Conservation (phyloP, 2,797 vertebrate genomes). For the Bucorvus abyssinicus region DNA sequence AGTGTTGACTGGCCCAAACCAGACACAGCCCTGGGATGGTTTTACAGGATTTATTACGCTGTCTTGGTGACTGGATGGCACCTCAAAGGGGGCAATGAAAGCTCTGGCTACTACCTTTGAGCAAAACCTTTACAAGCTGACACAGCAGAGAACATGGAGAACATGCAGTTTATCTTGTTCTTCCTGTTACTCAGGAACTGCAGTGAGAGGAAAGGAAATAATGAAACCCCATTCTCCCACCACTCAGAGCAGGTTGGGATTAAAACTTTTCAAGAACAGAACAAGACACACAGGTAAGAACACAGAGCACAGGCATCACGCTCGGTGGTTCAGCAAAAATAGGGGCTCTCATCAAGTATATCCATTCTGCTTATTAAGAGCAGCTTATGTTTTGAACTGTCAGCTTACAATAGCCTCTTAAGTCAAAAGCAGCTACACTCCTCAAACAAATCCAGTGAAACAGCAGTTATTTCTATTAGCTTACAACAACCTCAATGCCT, state of each 20-base stretch:
- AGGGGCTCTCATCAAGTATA: slow-evolving; percentile 3
- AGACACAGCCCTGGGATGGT: background rate
- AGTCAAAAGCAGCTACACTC: slow-evolving; percentile 27
- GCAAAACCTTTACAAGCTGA: background rate
- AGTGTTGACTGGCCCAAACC: background rate
- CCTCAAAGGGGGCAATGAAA: accelerated
- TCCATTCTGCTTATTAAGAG: slow-evolving; percentile 33
- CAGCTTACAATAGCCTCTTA: slow-evolving; percentile 51
- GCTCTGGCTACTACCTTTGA: background rate
- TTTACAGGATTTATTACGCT: background rate
- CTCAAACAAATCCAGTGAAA: slow-evolving; percentile 55
- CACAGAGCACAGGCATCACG: background rate
- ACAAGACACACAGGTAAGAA: background rate
- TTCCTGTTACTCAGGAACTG: background rate
- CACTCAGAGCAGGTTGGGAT: background rate
- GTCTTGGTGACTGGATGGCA: background rate
- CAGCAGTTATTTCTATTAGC: slow-evolving; percentile 19
- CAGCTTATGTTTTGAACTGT: slow-evolving; percentile 55
- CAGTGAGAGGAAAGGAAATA: background rate
- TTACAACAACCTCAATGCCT: slow-evolving; percentile 24
- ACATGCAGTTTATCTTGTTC: background rate
- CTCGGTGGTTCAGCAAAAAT: background rate
- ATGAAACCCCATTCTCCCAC: background rate
- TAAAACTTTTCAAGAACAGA: slow-evolving; percentile 22
- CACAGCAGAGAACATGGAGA: background rate